Conservation (phyloP, 2,113 vertebrate genomes). For the Perca schrenkii region DNA sequence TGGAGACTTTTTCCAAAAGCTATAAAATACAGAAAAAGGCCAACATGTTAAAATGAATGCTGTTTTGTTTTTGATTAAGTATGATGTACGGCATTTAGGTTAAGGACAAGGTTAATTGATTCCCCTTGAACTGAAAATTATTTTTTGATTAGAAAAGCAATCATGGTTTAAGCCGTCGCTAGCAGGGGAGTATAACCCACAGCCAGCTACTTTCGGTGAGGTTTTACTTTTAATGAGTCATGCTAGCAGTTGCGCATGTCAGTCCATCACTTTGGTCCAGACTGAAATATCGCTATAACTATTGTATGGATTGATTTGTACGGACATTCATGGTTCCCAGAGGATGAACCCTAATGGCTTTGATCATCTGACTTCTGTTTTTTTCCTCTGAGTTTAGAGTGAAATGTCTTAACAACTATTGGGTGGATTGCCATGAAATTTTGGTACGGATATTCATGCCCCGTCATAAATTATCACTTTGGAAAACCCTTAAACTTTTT, state of each 20-base stretch:
- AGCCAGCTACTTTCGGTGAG: background rate
- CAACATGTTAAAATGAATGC: background rate
- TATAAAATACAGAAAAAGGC: background rate
- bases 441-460: background rate
- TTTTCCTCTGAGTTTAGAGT: background rate
- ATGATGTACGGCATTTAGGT: background rate
- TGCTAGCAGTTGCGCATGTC: background rate
- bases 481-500: background rate
- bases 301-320: background rate
- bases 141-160: background rate
- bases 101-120: background rate
- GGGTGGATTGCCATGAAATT: background rate
- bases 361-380: background rate
- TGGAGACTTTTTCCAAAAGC: background rate
- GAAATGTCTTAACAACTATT: background rate
- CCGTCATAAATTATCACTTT: background rate
- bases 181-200: background rate
- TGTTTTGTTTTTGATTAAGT: background rate
- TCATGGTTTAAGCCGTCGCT: background rate
- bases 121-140: background rate
- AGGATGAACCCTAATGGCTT: background rate
- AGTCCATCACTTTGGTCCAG: background rate
- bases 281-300: background rate
- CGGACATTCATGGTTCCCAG: background rate
- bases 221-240: background rate